A percentile compares a stretch with the other conserved stretches of the same genome.
phyloP scores from a whole-genome alignment of 2,797 vertebrate species.

The Salmo trutta region DNA sequence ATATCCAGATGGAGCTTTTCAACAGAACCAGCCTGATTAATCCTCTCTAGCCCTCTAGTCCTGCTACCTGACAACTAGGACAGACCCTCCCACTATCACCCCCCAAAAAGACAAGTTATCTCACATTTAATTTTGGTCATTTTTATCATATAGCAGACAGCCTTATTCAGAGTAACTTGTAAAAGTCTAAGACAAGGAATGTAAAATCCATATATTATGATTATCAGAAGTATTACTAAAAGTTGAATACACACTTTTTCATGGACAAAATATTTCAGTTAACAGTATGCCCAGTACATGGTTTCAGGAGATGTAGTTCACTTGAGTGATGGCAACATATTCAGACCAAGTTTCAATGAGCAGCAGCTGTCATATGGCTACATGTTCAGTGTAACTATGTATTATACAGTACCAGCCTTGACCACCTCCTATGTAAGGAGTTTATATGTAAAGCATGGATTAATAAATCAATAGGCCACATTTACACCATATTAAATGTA shows the following conservation, averaged over 20 bases:
- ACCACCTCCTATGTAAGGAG: not conserved
- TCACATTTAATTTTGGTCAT: not conserved
- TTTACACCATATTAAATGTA: not conserved
- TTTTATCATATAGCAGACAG: not conserved
- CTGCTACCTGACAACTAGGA: not conserved
- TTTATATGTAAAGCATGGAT: not conserved
- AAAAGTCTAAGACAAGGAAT: not conserved
- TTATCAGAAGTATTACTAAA: not conserved
- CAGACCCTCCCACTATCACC: not conserved
- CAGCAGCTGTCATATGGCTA: not conserved
- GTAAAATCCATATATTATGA: too few relatives aligned
- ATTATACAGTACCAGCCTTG: not conserved
- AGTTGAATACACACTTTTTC: too few relatives aligned
- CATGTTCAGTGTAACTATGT: not conserved
- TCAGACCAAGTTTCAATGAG: not conserved
- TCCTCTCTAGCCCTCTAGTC: slow-evolving; percentile 35
- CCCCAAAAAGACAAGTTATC: not conserved
- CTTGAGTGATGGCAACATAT: not conserved
- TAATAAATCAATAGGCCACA: not conserved
- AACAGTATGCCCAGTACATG: not conserved
- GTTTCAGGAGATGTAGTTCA: not conserved
- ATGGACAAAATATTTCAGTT: not conserved
- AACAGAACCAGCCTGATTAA: slow-evolving; percentile 51
- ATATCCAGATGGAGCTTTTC: slow-evolving; percentile 82
- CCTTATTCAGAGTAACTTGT: not conserved